A percentile compares a stretch with the other conserved stretches of the same genome.
Evolutionary conservation across 2,888 invertebrate species (phyloP).

Genomic region (Agrotis puta): DNA sequence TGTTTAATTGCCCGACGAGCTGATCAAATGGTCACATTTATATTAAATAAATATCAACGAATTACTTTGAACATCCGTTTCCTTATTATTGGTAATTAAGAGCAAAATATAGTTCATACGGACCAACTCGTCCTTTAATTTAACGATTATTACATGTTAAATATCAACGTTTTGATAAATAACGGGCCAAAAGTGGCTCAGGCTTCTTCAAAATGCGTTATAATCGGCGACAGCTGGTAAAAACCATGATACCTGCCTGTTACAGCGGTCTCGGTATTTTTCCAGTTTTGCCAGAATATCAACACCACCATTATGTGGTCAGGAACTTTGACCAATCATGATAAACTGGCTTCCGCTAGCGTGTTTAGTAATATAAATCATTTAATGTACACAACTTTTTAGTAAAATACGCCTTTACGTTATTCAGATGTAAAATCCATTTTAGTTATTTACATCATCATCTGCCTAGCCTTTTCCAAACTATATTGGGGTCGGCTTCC

Average conservation of each 20-base stretch:
- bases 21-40: neutral
- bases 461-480: no score
- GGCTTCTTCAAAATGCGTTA: conserved; percentile 17
- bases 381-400: no score
- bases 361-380: no score
- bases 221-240: conserved; percentile 18
- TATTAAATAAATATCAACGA: neutral
- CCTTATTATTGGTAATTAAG: conserved; percentile 24
- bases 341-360: neutral
- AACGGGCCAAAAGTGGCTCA: neutral
- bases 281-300: conserved; percentile 19
- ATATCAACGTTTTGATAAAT: neutral
- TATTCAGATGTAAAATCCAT: no score
- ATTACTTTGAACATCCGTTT: conserved; percentile 5
- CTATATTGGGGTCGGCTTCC: no score
- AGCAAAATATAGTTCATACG: neutral
- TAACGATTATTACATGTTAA: conserved; percentile 1
- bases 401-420: no score
- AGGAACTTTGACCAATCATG: neutral
- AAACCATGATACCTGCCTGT: conserved; percentile 12
- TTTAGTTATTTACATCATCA: no score
- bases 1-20: neutral
- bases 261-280: conserved; percentile 22
- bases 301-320: conserved; percentile 4
- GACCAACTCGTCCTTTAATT: neutral